Base-by-base conservation (phyloP, 2,797 vertebrate species). In the Eleutherodactylus coqui region DNA sequence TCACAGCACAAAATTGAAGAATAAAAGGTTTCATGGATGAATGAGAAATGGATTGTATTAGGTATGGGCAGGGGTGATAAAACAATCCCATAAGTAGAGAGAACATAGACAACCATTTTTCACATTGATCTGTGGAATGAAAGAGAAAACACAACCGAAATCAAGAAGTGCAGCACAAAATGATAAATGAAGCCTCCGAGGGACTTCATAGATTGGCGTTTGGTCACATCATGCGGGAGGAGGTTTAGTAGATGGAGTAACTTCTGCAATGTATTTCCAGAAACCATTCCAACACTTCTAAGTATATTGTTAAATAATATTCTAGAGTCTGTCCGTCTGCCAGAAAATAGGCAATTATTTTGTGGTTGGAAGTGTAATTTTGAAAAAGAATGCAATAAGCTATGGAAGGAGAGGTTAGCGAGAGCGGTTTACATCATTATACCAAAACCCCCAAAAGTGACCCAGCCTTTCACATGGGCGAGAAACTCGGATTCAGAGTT, bases 11-110 rank as follows among this genome's bases (percentile, higher is more conserved):
- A 84, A 55, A 69, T 78, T 24, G 38, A 38, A 69, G 75, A 70
- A 32, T 29, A 41, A 77, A n/a, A 85, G n/a, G 75, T 41, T 85
- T 85, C 41, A 43, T 19, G 32, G 16, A 55, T 41, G 34, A 69
- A 77, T 69, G 62, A 78, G 75, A 78, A 85, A 78, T 77, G 73
- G 60, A 29, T 34, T 58, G 36, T 55, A 73, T 73, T 82, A 73
- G 38, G 36, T 17, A 58, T 4, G 36, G 67, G 24, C 11, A 49
- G 47, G 38, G 34, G 47, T 17, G 49, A 82, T 55, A 43, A 73
- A 82, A 73, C 34, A 82, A 72, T 72, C 34, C 14, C 49, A 82
- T 70, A 82, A 70, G 64, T 53, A 53, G 27, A 36, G 27, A 34
- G 17, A 47, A 81, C 55, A 14, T 14, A 72, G 38, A 43, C 69